Evolutionary conservation across 2,888 invertebrate genomes (phyloP), one percentile per base, ranked within the genome.

Genomic region (Drosophila recens): DNA sequence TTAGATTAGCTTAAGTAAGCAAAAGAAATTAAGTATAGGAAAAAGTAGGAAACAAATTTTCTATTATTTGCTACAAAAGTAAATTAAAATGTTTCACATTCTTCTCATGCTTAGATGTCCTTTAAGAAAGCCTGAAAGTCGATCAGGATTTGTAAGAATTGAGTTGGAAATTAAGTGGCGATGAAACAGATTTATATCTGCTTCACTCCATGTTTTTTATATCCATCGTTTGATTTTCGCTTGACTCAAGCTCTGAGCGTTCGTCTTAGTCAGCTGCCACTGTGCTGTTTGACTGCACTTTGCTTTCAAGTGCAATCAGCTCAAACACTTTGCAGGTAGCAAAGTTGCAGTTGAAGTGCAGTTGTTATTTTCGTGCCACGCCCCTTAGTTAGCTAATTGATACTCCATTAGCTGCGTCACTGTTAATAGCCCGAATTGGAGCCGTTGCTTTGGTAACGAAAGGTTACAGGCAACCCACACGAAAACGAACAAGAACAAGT

Each of bases 311-410:
- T 42, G 59, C 78, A 56, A 56, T 78, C 67, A 59, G 67, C 36
- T 33, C 30, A 43, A 36, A 51, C 27, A 36, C 34, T 52, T 15
- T 46, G 36, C 40, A 33, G 46, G 54, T n/a, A 33, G 54, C 43
- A 17, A 15, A 6, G 27, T 33, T 13, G 10, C 38, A 52, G 36
- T 45, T 45, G 51, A 30, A 64, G 43, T 67, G 67, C 63, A 64
- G 13, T 72, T 59, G 48, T 58, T 36, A 27, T 43, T 36, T 53
- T 30, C 13, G 3, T 46, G 36, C 13, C 45, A 49, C 42, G 59
- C 36, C 56, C 42, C 38, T 46, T 49, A 64, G 56, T 77, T 73
- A 62, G 38, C 64, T 85, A 86, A 80, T 81, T 65, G 80, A 56
- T 38, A 51, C 52, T 75, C 57, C 72, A 72, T 58, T 66, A 72